Percentiles rank a stretch among this genome's conserved stretches.
phyloP scores from a whole-genome alignment of 2,113 vertebrate species.

The Solea senegalensis region DNA sequence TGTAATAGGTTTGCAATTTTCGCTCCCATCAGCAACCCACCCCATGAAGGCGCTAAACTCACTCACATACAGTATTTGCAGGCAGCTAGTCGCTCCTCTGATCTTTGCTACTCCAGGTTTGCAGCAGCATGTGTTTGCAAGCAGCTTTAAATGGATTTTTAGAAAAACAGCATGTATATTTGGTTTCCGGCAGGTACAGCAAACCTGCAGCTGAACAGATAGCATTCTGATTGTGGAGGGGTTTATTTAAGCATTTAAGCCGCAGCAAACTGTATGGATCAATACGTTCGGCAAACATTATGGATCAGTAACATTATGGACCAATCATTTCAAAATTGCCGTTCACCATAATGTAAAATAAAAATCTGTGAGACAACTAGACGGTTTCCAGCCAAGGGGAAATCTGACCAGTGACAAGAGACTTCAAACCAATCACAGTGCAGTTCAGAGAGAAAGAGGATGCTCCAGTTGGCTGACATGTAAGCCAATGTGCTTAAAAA shows the following conservation, averaged over 20 bases:
- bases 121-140: slow-evolving; percentile 8
- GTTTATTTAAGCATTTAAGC: background rate
- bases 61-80: slow-evolving; percentile 8
- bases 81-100: background rate
- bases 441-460: no score
- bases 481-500: no score
- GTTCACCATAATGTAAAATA: background rate
- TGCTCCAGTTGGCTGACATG: no score
- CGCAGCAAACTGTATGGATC: background rate
- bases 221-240: background rate
- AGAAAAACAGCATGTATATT: slow-evolving; percentile 8
- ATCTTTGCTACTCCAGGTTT: slow-evolving; percentile 1
- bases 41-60: background rate
- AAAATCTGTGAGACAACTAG: no score
- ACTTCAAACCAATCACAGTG: background rate
- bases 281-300: no score
- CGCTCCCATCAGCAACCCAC: background rate
- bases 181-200: slow-evolving; percentile 5
- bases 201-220: slow-evolving; percentile 15
- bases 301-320: background rate
- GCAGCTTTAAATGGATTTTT: slow-evolving; percentile 14
- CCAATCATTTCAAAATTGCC: background rate
- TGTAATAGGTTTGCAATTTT: background rate
- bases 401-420: background rate
- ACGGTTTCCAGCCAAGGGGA: background rate